Percentiles rank a stretch among this genome's conserved stretches.
Evolutionary conservation across 1,140 invertebrate genomes (phyloP).

Genomic region (Drosophila pruinosa): DNA sequence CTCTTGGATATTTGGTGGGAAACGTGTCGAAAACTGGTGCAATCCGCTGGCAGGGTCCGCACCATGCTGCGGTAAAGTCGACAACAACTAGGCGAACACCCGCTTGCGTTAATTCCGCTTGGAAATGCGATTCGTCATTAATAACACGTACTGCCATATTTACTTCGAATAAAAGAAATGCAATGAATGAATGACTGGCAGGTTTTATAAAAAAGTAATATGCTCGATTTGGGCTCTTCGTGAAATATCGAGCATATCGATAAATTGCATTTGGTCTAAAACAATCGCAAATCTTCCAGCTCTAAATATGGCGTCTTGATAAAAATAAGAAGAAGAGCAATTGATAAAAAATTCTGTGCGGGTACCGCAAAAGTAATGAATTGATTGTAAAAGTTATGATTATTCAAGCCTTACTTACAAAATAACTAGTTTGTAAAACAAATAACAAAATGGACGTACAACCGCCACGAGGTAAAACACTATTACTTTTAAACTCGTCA

Average conservation of each 20-base stretch:
- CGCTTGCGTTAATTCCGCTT: conserved; percentile 90
- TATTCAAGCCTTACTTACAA: conserved; percentile 35
- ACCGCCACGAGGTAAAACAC: conserved; percentile 53
- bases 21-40: conserved; percentile 95
- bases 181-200: conserved; percentile 35
- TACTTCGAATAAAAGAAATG: conserved; percentile 39
- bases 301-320: conserved; percentile 47
- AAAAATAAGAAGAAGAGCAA: conserved; percentile 29
- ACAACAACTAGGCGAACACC: conserved; percentile 95
- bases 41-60: conserved; percentile 96
- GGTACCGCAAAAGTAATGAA: conserved; percentile 32
- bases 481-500: not conserved
- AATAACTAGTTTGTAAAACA: conserved; percentile 42
- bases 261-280: not conserved
- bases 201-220: conserved; percentile 12
- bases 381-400: conserved; percentile 50
- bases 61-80: conserved; percentile 96
- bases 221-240: conserved; percentile 5
- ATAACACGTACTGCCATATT: conserved; percentile 78
- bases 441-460: conserved; percentile 58
- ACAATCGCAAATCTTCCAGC: conserved; percentile 1
- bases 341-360: conserved; percentile 35
- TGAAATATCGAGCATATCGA: not conserved
- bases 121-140: conserved; percentile 91
- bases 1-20: conserved; percentile 92